Evolutionary conservation across 2,888 invertebrate genomes (phyloP).

Genomic region (Meteorus colon): DNA sequence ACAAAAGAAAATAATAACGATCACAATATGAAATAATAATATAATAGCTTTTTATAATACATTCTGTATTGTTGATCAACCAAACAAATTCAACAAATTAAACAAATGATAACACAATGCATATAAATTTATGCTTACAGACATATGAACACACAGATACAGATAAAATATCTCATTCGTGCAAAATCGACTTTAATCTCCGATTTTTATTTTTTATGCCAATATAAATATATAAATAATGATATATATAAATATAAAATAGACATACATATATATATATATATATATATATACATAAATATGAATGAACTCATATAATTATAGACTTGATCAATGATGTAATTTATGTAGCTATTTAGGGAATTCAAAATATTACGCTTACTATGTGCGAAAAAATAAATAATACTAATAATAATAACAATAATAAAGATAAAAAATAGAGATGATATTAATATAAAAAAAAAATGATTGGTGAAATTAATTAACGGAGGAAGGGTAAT

Average conservation of each 20-base stretch:
- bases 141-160: neutral
- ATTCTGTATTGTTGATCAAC: neutral
- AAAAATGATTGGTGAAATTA: constrained; percentile 47
- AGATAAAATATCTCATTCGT: neutral
- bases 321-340: constrained; percentile 50
- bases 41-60: neutral
- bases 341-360: constrained; percentile 53
- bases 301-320: constrained; percentile 41
- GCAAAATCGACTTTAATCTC: constrained; percentile 2
- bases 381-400: constrained; percentile 38
- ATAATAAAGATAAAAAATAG: constrained; percentile 1
- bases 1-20: neutral
- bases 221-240: constrained; percentile 45
- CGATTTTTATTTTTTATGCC: constrained; percentile 40
- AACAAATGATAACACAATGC: neutral
- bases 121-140: neutral
- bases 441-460: constrained; percentile 15
- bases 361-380: constrained; percentile 67
- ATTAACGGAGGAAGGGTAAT: constrained; percentile 38
- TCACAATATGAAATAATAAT: neutral
- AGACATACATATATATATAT: constrained; percentile 37
- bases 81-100: neutral
- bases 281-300: constrained; percentile 35
- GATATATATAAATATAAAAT: constrained; percentile 35
- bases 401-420: too few relatives aligned